Base-by-base conservation (phyloP, 2,113 vertebrate genomes). In the Budorcas taxicolor region DNA sequence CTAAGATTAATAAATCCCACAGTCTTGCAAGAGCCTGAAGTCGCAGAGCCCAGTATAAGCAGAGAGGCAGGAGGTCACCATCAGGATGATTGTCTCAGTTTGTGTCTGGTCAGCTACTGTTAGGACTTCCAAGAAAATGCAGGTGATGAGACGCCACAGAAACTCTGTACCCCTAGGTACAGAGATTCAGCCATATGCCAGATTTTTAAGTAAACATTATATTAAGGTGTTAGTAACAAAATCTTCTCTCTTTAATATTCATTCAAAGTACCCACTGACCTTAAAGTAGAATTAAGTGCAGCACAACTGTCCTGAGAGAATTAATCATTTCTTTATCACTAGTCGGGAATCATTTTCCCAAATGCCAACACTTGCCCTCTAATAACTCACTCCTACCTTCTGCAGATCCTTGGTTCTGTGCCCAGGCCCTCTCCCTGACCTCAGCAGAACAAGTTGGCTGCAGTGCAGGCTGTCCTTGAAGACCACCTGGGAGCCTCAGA, bases 291-390 rank as follows among this genome's bases (percentile, higher is more conserved):
- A 97, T 95, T 97, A 98, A 96, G 93, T 93, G 89, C 36, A 80
- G 82, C 82, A 89, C 91, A 92, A 93, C 92, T 94, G 78, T 97
- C 92, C 88, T 97, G 57, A 93, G 67, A 97, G 88, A 95, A 98
- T 96, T 92, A 91, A 94, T 98, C 96, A 97, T 96, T 96, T 97
- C 87, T 97, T 97, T 97, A 98, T 97, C 95, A 91, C 95, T 91
- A 96, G 95, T 96, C 92, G 93, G 71, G 90, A 96, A 94, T 95
- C 85, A 86, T 97, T 95, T 97, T 74, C 95, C 94, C 97, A 97
- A 98, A 97, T 97, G 97, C 94, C 97, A 97, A n/a, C 31, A 23
- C 60, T 90, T 88, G 88, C 82, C 96, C 90, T 95, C 84, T 90
- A 86, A 94, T 96, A 96, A 95, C 90, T 97, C 88, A 96, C 94